Conservation (phyloP, 2,113 vertebrate species). For the Cavia porcellus region DNA sequence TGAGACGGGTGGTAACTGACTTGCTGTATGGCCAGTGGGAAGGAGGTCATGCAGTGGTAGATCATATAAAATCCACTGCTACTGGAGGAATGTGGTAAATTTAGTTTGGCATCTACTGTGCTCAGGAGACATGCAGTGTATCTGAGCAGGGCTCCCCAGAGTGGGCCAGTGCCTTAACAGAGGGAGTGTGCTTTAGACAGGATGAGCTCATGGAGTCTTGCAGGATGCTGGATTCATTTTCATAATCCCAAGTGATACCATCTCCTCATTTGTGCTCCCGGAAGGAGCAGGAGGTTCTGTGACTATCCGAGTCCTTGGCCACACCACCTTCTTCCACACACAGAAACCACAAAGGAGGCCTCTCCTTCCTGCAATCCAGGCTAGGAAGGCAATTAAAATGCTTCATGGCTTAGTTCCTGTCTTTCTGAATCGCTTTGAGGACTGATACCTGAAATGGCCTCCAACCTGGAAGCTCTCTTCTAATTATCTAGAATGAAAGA, state of each 20-base stretch:
- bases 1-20: neutral
- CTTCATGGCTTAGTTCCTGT: neutral
- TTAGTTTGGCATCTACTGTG: neutral
- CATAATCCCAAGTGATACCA: neutral
- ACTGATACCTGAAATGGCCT: slow-evolving; percentile 55
- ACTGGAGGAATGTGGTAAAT: neutral
- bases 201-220: neutral
- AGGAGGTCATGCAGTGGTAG: neutral
- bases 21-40: neutral
- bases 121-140: neutral
- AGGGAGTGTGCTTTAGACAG: neutral
- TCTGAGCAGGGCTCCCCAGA: neutral
- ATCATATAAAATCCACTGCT: neutral
- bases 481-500: slow-evolving; percentile 68
- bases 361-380: slow-evolving; percentile 7
- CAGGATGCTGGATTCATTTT: neutral
- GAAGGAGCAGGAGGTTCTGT: neutral
- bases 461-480: slow-evolving; percentile 11
- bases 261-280: neutral
- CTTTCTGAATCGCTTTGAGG: slow-evolving; percentile 16
- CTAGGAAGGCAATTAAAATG: slow-evolving; percentile 56
- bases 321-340: slow-evolving; percentile 28
- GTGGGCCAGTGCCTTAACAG: neutral
- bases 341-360: slow-evolving; percentile 44
- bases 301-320: neutral